phyloP scores from a whole-genome alignment of 2,113 vertebrate species.

The Origma solitaria region DNA sequence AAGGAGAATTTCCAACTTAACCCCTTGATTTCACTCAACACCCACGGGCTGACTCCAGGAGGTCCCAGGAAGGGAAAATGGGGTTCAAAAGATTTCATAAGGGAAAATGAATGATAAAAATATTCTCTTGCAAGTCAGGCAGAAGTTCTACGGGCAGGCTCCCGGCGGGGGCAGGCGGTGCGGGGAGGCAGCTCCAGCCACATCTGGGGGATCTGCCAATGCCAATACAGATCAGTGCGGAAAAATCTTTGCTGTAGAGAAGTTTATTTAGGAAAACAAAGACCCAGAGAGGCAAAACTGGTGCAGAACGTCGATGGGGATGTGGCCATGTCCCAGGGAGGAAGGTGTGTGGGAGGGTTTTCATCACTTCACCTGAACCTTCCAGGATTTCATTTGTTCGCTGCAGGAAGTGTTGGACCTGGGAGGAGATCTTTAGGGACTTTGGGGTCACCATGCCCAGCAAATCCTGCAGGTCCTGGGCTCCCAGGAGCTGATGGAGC shows the following conservation, averaged over 20 bases:
- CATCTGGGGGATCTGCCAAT: neutral
- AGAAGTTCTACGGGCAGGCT: neutral
- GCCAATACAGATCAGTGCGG: neutral
- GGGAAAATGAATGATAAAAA: neutral
- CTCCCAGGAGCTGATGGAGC: neutral
- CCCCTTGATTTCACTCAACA: neutral
- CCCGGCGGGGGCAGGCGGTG: neutral
- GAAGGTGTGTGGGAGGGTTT: neutral
- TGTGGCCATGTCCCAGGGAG: accelerated
- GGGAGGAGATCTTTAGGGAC: neutral
- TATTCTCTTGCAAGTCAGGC: neutral
- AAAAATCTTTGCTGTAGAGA: neutral
- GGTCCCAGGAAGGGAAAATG: neutral
- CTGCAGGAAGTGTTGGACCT: accelerated
- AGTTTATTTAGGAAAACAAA: neutral
- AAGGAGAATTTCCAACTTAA: neutral
- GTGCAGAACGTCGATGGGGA: accelerated
- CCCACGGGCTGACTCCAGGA: neutral
- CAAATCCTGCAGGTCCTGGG: neutral
- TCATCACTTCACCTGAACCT: neutral
- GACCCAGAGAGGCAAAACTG: neutral
- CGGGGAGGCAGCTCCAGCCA: neutral
- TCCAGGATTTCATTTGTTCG: neutral
- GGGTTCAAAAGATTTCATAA: neutral
- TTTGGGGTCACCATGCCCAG: neutral